Evolutionary conservation across 2,113 vertebrate species (phyloP).

Genomic region (Callionymus lyra): DNA sequence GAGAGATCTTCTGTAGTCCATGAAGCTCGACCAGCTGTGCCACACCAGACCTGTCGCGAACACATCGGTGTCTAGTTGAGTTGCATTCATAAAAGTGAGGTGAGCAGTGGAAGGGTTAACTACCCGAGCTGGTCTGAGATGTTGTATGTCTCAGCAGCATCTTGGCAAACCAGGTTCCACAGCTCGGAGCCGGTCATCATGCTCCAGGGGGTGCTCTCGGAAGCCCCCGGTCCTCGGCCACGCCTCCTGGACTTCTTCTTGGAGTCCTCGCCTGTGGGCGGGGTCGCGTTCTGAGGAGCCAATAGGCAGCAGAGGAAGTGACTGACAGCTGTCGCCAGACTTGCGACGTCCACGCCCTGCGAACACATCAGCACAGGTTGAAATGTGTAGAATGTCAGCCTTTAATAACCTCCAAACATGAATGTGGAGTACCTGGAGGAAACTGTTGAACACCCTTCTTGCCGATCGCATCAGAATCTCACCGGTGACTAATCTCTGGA

Average conservation of each 20-base stretch:
- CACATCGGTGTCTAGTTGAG: not conserved
- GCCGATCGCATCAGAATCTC: constrained; percentile 69
- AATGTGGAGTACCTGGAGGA: constrained; percentile 61
- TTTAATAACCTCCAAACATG: not conserved
- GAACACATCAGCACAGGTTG: constrained; percentile 11
- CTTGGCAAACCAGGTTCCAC: constrained; percentile 68
- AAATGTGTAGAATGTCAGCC: not conserved
- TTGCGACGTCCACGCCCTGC: constrained; percentile 66
- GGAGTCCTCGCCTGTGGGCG: constrained; percentile 56
- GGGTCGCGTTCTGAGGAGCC: constrained; percentile 60
- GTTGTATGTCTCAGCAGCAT: constrained; percentile 64
- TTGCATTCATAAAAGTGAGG: too few species aligned
- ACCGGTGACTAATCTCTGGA: constrained; percentile 55
- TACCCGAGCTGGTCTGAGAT: constrained; percentile 60
- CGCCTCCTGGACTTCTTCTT: constrained; percentile 69
- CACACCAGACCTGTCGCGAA: constrained; percentile 52
- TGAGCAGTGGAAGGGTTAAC: constrained; percentile 11
- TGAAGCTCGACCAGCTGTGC: constrained; percentile 68
- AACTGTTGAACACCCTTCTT: constrained; percentile 63
- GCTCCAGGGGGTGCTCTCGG: constrained; percentile 66
- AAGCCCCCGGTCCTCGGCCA: constrained; percentile 46
- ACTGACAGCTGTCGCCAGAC: constrained; percentile 67
- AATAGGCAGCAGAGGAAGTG: constrained; percentile 76
- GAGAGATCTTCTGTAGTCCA: constrained; percentile 68
- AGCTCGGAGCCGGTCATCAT: constrained; percentile 62